A percentile compares a stretch with the other conserved stretches of the same genome.
Conservation (phyloP, 2,888 invertebrate species). For the Acleris holmiana region DNA sequence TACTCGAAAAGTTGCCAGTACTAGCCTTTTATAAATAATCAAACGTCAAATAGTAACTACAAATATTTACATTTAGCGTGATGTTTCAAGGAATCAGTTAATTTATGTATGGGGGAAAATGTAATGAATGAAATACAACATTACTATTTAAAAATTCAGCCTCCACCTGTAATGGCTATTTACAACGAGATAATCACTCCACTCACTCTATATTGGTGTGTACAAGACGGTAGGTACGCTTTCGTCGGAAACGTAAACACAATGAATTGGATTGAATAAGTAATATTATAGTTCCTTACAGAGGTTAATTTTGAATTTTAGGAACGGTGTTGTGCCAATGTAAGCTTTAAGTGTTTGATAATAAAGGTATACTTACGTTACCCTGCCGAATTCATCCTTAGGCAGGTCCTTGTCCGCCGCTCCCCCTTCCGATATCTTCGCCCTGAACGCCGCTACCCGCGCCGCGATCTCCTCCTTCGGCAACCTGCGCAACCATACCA, state of each 20-base stretch:
- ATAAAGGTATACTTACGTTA: conserved; percentile 77
- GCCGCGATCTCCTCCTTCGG: conserved; percentile 92
- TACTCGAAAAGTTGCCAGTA: too few relatives aligned
- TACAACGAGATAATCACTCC: background rate
- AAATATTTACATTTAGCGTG: too few relatives aligned
- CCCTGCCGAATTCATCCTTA: conserved; percentile 93
- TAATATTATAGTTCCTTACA: background rate
- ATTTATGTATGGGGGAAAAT: background rate
- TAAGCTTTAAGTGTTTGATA: background rate
- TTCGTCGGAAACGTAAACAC: conserved; percentile 12
- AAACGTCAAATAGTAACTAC: too few relatives aligned
- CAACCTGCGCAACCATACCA: conserved; percentile 88
- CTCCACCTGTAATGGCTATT: background rate
- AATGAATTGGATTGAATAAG: conserved; percentile 16
- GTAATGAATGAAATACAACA: background rate
- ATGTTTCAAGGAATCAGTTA: too few relatives aligned
- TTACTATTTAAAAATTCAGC: conserved; percentile 12
- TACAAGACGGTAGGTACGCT: conserved; percentile 7
- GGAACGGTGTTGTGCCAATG: too few relatives aligned
- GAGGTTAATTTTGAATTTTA: too few relatives aligned
- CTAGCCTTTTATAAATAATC: too few relatives aligned
- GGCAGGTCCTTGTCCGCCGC: conserved; percentile 84
- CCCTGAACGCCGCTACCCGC: conserved; percentile 94
- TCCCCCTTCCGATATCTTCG: conserved; percentile 90
- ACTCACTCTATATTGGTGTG: background rate